Conservation (phyloP, 2,888 invertebrate genomes). For the Nephrotoma guestfalica region DNA sequence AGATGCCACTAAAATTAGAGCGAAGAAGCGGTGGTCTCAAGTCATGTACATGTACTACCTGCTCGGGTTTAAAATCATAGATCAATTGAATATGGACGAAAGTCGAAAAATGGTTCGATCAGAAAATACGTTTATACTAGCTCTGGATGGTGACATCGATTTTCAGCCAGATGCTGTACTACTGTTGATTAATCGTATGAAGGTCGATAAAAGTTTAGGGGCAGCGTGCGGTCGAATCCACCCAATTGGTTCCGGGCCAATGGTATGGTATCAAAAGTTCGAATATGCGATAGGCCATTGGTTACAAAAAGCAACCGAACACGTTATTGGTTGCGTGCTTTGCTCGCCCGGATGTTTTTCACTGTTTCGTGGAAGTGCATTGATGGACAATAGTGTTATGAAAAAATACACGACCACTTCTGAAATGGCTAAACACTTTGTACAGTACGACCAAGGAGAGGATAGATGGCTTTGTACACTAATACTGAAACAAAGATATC, state of each 20-base stretch:
- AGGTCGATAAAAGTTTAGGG: conserved; percentile 62
- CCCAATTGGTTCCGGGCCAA: conserved; percentile 66
- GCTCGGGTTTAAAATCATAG: conserved; percentile 65
- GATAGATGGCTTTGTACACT: conserved; percentile 93
- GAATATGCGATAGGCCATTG: conserved; percentile 89
- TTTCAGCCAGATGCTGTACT: conserved; percentile 70
- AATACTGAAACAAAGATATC: conserved; percentile 77
- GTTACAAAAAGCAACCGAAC: conserved; percentile 85
- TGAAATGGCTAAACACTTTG: conserved; percentile 66
- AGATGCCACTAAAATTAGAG: conserved; percentile 74
- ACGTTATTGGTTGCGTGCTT: conserved; percentile 77
- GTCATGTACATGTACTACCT: conserved; percentile 92
- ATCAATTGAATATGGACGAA: conserved; percentile 31
- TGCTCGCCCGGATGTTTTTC: conserved; percentile 90
- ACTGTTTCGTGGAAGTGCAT: conserved; percentile 69
- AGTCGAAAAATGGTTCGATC: conserved; percentile 47
- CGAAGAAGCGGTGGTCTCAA: conserved; percentile 89
- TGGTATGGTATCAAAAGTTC: conserved; percentile 79
- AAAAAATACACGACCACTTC: conserved; percentile 69
- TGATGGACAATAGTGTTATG: conserved; percentile 87
- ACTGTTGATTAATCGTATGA: conserved; percentile 71
- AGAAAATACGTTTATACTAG: conserved; percentile 69
- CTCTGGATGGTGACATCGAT: conserved; percentile 80
- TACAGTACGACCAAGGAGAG: conserved; percentile 90
- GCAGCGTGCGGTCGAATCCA: conserved; percentile 85